Conservation (phyloP, 2,888 invertebrate genomes). For the Cyaniris semiargus region DNA sequence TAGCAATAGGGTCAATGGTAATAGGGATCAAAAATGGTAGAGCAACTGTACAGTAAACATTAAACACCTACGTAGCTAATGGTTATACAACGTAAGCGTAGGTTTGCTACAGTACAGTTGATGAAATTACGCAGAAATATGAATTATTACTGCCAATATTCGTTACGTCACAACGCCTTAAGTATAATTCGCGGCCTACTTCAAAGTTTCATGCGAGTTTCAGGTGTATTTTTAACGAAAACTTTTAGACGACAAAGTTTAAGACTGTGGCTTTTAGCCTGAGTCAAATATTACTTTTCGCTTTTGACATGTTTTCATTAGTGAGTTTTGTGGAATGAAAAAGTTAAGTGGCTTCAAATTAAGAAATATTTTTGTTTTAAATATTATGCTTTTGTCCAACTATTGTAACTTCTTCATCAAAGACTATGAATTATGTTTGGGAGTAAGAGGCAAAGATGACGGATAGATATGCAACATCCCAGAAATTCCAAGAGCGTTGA, state of each 20-base stretch:
- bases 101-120: too few relatives aligned
- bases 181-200: not conserved
- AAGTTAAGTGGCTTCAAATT: not conserved
- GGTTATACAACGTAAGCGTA: too few relatives aligned
- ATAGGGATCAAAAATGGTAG: too few relatives aligned
- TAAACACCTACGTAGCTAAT: too few relatives aligned
- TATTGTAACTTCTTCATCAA: not conserved
- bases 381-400: not conserved
- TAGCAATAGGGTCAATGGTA: too few relatives aligned
- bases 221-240: slow-evolving; percentile 10
- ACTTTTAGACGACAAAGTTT: slow-evolving; percentile 8
- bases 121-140: too few relatives aligned
- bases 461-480: too few relatives aligned
- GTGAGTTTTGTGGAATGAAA: not conserved
- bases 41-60: too few relatives aligned
- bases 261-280: not conserved
- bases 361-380: not conserved
- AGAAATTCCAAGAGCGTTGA: too few relatives aligned
- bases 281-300: not conserved
- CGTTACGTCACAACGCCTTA: not conserved
- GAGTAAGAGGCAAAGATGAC: too few relatives aligned
- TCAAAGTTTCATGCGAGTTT: not conserved
- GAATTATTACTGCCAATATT: too few relatives aligned
- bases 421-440: not conserved
- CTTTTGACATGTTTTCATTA: not conserved